phyloP scores from a whole-genome alignment of 2,113 vertebrate species.

The Jacana jacana region DNA sequence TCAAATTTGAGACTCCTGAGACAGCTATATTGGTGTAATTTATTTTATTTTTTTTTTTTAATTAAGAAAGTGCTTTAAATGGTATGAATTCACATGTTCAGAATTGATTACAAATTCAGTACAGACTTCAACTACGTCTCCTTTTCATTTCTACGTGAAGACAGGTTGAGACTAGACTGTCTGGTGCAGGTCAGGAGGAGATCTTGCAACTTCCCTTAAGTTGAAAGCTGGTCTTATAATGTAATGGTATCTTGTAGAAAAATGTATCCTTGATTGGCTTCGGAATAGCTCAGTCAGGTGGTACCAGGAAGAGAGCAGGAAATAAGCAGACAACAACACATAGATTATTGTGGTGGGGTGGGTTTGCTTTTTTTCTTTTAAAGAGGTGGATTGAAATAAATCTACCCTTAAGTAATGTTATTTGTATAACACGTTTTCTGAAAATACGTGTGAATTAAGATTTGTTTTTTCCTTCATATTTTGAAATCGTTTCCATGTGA shows the following conservation, averaged over 20 bases:
- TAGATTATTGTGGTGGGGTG: fast-evolving
- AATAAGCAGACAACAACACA: neutral
- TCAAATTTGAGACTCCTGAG: neutral
- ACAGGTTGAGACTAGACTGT: neutral
- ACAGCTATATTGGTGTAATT: neutral
- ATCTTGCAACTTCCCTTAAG: neutral
- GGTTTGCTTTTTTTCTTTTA: too few species aligned
- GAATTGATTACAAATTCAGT: neutral
- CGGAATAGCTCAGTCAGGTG: neutral
- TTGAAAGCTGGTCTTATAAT: neutral
- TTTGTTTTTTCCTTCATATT: neutral
- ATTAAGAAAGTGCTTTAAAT: neutral
- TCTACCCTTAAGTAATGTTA: neutral
- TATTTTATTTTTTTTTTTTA: neutral
- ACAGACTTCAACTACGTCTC: neutral
- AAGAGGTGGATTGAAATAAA: neutral
- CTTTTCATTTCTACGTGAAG: neutral
- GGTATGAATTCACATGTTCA: neutral
- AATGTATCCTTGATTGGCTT: neutral
- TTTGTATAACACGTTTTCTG: neutral
- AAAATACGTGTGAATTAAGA: neutral
- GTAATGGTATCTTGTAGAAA: neutral
- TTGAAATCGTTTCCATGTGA: neutral
- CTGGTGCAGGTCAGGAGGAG: neutral
- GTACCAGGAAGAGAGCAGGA: neutral